Evolutionary conservation across 2,797 vertebrate genomes (phyloP).

Genomic region (Eremophila alpestris): DNA sequence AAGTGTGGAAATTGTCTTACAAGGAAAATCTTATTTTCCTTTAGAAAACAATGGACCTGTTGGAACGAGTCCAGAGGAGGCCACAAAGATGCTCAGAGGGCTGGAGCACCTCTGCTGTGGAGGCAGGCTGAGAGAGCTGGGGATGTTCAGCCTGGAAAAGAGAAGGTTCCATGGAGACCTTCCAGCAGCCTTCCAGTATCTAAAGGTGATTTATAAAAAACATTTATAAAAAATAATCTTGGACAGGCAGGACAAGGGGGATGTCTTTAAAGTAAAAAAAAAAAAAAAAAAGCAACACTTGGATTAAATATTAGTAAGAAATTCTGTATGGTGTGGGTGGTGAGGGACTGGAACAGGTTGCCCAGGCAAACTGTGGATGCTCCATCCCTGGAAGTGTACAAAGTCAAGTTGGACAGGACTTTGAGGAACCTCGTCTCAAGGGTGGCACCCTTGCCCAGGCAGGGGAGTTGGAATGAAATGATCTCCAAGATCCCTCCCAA

Average conservation of each 20-base stretch:
- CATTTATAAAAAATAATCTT: neutral
- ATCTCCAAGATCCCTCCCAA: neutral
- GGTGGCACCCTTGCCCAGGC: neutral
- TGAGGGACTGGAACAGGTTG: neutral
- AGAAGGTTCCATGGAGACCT: neutral
- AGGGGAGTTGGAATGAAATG: neutral
- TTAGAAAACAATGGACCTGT: neutral
- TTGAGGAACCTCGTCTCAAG: fast-evolving
- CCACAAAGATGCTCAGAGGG: neutral
- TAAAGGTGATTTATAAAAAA: neutral
- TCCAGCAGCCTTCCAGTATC: neutral
- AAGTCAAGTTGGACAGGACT: fast-evolving
- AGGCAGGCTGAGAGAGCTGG: neutral
- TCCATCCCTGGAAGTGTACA: neutral
- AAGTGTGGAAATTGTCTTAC: neutral
- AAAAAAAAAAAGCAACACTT: neutral
- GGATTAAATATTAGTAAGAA: neutral
- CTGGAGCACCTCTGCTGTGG: neutral
- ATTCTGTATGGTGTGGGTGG: neutral
- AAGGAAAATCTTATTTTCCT: neutral
- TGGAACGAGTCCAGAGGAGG: neutral
- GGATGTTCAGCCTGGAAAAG: neutral
- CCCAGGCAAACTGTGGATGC: neutral
- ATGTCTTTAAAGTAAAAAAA: neutral
- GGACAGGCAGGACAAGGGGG: neutral